phyloP scores from a whole-genome alignment of 2,113 vertebrate species.

The Eulemur macaco region DNA sequence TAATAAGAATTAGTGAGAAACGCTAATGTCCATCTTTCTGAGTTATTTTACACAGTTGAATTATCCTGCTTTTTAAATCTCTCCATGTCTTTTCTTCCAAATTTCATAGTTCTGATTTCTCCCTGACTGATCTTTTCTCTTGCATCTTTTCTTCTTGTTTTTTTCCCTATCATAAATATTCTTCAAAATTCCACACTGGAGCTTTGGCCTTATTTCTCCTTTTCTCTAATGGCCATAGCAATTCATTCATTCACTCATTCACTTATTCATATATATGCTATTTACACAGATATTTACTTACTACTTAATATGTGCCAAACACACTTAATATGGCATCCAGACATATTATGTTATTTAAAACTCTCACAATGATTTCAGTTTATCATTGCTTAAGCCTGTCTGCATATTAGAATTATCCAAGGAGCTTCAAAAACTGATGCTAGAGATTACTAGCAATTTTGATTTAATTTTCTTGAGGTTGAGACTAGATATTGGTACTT shows the following conservation, averaged over 20 bases:
- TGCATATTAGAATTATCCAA: neutral
- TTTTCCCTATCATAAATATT: neutral
- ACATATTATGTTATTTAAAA: neutral
- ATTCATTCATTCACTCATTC: neutral
- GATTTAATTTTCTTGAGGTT: neutral
- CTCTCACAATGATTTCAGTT: neutral
- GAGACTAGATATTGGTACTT: neutral
- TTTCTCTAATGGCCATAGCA: neutral
- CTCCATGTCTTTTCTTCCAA: neutral
- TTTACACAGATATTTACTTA: neutral
- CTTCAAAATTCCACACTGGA: neutral
- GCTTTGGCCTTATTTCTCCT: neutral
- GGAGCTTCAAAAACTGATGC: neutral
- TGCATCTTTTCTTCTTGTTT: neutral
- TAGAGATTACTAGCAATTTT: neutral
- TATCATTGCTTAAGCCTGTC: neutral
- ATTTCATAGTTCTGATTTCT: neutral
- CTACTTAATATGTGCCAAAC: neutral
- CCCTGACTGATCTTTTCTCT: neutral
- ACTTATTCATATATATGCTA: neutral
- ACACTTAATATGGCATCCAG: neutral
- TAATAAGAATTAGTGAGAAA: conserved; percentile 21
- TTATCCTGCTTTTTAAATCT: neutral
- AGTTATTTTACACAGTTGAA: neutral
- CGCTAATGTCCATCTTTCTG: neutral